A percentile compares a stretch with the other conserved stretches of the same genome.
These are phyloP conservation scores for Sinosuthora webbiana DNA, from an alignment of 2,113 vertebrate genomes.

Conservation along the genomic window DNA sequence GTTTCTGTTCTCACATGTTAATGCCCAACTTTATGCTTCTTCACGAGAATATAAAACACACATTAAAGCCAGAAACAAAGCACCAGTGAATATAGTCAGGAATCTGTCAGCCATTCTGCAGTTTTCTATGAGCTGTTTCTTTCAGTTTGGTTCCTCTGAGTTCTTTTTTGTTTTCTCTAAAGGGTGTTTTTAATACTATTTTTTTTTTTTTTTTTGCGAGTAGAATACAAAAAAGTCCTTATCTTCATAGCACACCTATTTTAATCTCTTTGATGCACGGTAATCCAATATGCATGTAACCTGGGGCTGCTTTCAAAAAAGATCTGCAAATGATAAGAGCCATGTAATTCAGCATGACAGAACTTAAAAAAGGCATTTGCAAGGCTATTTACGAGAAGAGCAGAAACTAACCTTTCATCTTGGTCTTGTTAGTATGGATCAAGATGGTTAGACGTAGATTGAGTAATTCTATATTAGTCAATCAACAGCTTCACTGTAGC, in stretches of 20 bases:
- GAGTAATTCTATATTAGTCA: constrained; percentile 13
- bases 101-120: constrained; percentile 3
- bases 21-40: constrained; percentile 10
- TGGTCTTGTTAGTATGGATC: constrained; percentile 5
- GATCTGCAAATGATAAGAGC: constrained; percentile 32
- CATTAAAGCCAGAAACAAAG: constrained; percentile 36
- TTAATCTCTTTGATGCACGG: constrained; percentile 74
- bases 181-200: constrained; percentile 49
- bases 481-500: neutral
- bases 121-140: neutral
- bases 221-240: constrained; percentile 59
- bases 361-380: neutral
- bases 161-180: constrained; percentile 13
- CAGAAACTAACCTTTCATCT: constrained; percentile 33
- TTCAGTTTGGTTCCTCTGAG: neutral
- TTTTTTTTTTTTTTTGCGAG: constrained; percentile 42
- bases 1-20: neutral
- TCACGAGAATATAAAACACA: neutral
- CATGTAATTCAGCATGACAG: constrained; percentile 49
- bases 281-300: constrained; percentile 78
- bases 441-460: neutral
- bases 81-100: neutral
- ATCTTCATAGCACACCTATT: constrained; percentile 72
- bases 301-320: constrained; percentile 61
- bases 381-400: neutral